Base-by-base conservation (phyloP, 2,888 invertebrate species). In the Tethea ocularis region DNA sequence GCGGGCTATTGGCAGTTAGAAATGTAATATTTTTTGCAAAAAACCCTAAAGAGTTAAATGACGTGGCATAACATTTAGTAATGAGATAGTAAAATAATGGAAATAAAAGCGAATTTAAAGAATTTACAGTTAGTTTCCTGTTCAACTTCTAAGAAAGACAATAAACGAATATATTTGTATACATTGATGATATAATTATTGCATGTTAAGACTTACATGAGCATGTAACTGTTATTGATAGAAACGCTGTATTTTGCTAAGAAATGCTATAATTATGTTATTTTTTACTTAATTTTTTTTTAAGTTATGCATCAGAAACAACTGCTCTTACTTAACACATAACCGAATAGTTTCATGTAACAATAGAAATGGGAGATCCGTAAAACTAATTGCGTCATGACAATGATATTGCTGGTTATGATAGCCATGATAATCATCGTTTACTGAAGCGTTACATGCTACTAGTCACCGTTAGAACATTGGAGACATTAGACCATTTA, bases 401-500 rank as follows among this genome's bases (percentile, higher is more conserved):
- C 93, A 93, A 93, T 93, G 93, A 87, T 82, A 89, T 92, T 91
- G 92, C 93, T 82, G 74, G 80, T 75, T 74, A 83, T 86, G 86
- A 87, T 83, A 91, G 93, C 91, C 91, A 93, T 93, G 93, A 92
- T 90, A 89, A 87, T 83, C 74, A 72, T 69, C 66, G 64, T 78
- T 68, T 70, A 74, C 76, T 75, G 78, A 85, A 89, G 87, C 89
- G 80, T 80, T 90, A 46, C 46, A 91, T 91, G 91, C 91, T 80
- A 77, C 87, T 87, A 89, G 81, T 62, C 61, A 64, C 67, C 65
- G 60, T 68, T 68, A 68, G 69, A 73, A 62, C 62, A 74, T 75
- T 71, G 75, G 79, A 80, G 78, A 75, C 67, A 79, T 66, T 75
- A 63, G 71, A 82, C 66, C 74, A 71, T 63, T 46, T 46, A 46